phyloP scores from a whole-genome alignment of 1,140 invertebrate species.

The Dreissena rostriformis region DNA sequence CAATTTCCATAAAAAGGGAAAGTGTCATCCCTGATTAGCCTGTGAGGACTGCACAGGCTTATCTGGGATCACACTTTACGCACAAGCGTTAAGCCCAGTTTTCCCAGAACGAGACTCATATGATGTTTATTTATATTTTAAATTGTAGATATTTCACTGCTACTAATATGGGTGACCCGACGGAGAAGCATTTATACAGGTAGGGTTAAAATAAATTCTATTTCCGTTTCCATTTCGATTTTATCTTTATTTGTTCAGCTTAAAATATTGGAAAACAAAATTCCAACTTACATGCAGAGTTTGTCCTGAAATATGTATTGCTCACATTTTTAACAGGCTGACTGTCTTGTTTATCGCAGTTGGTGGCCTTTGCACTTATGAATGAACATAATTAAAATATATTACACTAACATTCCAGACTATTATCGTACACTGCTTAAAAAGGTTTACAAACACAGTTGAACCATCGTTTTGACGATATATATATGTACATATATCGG shows the following conservation, averaged over 20 bases:
- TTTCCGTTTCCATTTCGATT: too few species aligned
- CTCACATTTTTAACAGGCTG: too few species aligned
- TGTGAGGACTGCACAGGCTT: not conserved
- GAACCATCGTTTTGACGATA: not conserved
- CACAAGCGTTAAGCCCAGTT: not conserved
- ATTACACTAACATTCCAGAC: too few species aligned
- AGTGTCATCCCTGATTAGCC: too few species aligned
- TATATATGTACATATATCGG: not conserved
- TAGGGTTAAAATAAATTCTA: conserved; percentile 4
- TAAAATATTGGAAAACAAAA: too few species aligned
- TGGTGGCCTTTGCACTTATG: not conserved
- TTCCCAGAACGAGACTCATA: not conserved
- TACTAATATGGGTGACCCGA: conserved; percentile 87
- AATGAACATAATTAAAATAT: not conserved
- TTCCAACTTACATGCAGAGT: too few species aligned
- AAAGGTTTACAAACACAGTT: too few species aligned
- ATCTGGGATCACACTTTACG: not conserved
- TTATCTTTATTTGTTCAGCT: too few species aligned
- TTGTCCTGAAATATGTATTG: too few species aligned
- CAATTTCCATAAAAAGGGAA: too few species aligned
- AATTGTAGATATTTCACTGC: conserved; percentile 87
- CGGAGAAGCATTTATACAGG: conserved; percentile 91
- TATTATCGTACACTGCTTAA: too few species aligned
- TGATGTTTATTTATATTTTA: not conserved
- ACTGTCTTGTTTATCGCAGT: not conserved